These are phyloP conservation scores for Diorhabda sublineata DNA, from an alignment of 1,140 invertebrate species.

Conservation along the genomic window DNA sequence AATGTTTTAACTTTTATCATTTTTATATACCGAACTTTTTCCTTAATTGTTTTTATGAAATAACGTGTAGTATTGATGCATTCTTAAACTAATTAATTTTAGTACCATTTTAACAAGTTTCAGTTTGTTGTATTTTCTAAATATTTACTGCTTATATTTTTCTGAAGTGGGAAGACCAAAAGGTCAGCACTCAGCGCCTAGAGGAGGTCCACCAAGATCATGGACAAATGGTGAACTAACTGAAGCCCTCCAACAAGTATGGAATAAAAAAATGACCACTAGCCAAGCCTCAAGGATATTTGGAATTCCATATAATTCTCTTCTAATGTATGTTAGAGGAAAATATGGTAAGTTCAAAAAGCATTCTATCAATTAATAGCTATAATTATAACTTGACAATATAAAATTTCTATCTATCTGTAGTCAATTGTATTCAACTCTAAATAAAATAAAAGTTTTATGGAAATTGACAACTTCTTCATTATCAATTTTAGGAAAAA, in stretches of 20 bases:
- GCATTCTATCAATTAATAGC: too few relatives aligned
- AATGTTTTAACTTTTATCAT: too few relatives aligned
- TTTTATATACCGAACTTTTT: too few relatives aligned
- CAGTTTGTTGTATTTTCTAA: neutral
- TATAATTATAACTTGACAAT: too few relatives aligned
- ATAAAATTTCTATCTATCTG: too few relatives aligned
- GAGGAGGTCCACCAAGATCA: constrained; percentile 80
- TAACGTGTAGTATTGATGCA: too few relatives aligned
- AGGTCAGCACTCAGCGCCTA: constrained; percentile 81
- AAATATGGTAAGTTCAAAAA: constrained; percentile 64
- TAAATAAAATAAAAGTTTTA: too few relatives aligned
- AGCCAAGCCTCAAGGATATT: constrained; percentile 85
- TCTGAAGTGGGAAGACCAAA: constrained; percentile 66
- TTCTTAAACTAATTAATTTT: neutral
- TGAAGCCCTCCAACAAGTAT: constrained; percentile 82
- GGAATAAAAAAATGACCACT: constrained; percentile 93
- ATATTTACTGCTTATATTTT: constrained; percentile 9
- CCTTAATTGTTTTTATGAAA: too few relatives aligned
- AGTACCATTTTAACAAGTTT: neutral
- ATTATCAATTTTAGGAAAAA: too few relatives aligned
- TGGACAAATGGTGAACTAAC: constrained; percentile 89
- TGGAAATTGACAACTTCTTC: too few relatives aligned
- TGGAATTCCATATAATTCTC: constrained; percentile 86
- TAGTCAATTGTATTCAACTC: too few relatives aligned
- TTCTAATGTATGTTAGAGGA: constrained; percentile 88